These are phyloP conservation scores for Rhincodon typus DNA, from an alignment of 2,797 vertebrate genomes.

Conservation along the genomic window DNA sequence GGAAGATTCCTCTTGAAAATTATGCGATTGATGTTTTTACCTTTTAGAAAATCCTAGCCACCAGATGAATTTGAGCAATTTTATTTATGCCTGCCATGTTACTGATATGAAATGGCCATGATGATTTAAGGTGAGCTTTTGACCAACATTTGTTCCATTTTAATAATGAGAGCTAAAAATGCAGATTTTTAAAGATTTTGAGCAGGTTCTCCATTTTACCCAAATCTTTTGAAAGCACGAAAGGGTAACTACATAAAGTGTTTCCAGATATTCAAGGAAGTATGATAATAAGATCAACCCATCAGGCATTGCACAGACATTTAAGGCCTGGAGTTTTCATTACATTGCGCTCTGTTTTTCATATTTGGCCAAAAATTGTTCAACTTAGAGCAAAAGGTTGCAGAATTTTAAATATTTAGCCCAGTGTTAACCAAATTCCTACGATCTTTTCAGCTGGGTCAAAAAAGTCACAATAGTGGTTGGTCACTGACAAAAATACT, in stretches of 20 bases:
- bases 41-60: neutral
- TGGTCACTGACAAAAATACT: too few species aligned
- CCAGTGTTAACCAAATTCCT: too few species aligned
- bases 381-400: too few species aligned
- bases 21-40: neutral
- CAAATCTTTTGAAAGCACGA: neutral
- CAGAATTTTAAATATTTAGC: too few species aligned
- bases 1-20: neutral
- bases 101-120: neutral
- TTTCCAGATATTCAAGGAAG: too few species aligned
- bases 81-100: neutral
- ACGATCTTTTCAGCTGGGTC: too few species aligned
- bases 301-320: too few species aligned
- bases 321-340: neutral
- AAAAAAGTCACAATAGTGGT: too few species aligned
- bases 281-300: too few species aligned
- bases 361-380: neutral
- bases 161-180: neutral
- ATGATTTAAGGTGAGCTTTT: neutral
- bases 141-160: neutral
- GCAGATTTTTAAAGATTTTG: neutral
- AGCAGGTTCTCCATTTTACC: neutral
- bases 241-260: too few species aligned
- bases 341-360: neutral
- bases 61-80: neutral